Conservation (phyloP, 2,113 vertebrate species). For the Petaurus breviceps region DNA sequence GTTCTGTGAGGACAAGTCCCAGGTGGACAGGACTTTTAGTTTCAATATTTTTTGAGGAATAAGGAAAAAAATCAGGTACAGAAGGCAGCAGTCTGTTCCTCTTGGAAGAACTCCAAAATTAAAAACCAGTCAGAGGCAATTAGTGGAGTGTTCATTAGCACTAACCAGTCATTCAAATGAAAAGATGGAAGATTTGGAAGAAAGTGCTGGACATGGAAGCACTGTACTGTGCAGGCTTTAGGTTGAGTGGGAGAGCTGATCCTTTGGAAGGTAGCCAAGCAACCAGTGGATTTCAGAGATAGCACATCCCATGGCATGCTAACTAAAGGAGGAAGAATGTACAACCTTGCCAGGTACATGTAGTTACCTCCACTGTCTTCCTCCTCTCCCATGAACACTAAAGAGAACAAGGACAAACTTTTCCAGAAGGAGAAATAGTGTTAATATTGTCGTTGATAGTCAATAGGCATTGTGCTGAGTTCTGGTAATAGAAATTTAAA, state of each 20-base stretch:
- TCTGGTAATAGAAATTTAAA: background rate
- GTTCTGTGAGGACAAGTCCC: background rate
- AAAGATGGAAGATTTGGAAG: background rate
- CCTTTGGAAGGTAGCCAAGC: background rate
- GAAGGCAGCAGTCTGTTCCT: background rate
- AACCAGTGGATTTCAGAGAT: background rate
- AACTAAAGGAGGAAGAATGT: background rate
- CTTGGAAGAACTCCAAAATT: background rate
- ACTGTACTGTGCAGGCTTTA: background rate
- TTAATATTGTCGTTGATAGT: background rate
- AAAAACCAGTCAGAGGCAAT: background rate
- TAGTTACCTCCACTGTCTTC: background rate
- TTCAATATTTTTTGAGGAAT: background rate
- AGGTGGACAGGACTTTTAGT: background rate
- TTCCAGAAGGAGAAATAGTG: background rate
- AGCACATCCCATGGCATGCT: background rate
- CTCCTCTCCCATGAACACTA: background rate
- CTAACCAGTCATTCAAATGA: background rate
- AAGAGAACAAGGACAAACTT: background rate
- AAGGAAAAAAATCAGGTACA: background rate
- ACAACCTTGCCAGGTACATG: background rate
- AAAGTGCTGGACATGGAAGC: background rate
- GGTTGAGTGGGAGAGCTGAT: background rate
- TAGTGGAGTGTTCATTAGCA: background rate
- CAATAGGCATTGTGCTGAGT: background rate